phyloP scores from a whole-genome alignment of 1,140 invertebrate genomes.

The Diuraphis noxia region DNA sequence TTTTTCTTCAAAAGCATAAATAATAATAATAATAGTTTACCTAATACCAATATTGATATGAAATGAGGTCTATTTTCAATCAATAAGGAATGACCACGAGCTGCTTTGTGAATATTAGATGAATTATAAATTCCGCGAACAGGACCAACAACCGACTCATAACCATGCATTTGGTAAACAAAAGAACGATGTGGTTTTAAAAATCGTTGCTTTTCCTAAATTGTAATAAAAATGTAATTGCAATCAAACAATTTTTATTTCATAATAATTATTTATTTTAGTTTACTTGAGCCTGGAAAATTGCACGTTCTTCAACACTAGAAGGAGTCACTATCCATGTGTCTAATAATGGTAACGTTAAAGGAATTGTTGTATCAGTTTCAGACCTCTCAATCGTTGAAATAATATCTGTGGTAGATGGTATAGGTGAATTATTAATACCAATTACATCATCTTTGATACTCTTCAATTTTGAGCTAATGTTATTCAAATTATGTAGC shows the following conservation, averaged over 20 bases:
- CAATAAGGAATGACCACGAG: conserved; percentile 81
- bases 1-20: background rate
- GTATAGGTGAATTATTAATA: background rate
- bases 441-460: background rate
- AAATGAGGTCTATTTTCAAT: conserved; percentile 83
- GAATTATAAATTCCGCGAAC: conserved; percentile 81
- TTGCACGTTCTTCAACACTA: conserved; percentile 74
- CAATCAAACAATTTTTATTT: conserved; percentile 28
- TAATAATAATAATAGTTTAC: conserved; percentile 58
- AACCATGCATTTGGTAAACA: conserved; percentile 82
- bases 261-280: background rate
- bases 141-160: conserved; percentile 85
- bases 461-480: conserved; percentile 38
- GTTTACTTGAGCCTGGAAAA: conserved; percentile 76
- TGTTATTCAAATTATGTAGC: conserved; percentile 58
- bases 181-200: conserved; percentile 83
- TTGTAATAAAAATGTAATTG: conserved; percentile 29
- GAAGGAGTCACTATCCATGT: conserved; percentile 79
- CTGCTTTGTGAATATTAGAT: conserved; percentile 59
- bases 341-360: conserved; percentile 61
- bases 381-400: conserved; percentile 21
- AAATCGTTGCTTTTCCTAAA: conserved; percentile 72
- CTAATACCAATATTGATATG: conserved; percentile 85
- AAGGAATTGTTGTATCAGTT: conserved; percentile 59
- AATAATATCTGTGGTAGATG: conserved; percentile 22